A percentile compares a stretch with the other conserved stretches of the same genome.
Conservation (phyloP, 2,113 vertebrate species). For the Lota lota region DNA sequence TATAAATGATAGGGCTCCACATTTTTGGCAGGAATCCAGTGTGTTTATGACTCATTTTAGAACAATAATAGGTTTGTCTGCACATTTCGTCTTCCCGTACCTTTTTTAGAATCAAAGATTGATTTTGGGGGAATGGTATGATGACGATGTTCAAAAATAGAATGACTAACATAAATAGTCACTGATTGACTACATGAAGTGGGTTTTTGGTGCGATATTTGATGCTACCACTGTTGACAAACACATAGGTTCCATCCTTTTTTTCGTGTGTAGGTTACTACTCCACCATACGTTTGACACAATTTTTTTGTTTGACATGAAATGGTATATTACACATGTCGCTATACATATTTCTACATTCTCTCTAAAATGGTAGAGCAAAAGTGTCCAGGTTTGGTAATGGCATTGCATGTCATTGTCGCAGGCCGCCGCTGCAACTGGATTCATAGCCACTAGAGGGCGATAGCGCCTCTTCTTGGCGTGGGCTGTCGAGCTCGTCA, state of each 20-base stretch:
- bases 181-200: background rate
- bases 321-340: constrained; percentile 64
- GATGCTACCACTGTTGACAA: constrained; percentile 52
- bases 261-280: too few relatives aligned
- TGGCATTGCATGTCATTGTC: constrained; percentile 79
- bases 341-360: constrained; percentile 69
- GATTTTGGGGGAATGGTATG: background rate
- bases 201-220: constrained; percentile 59
- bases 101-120: background rate
- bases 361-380: constrained; percentile 51
- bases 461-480: constrained; percentile 77
- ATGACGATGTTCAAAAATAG: background rate
- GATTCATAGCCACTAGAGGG: constrained; percentile 84
- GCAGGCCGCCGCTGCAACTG: constrained; percentile 81
- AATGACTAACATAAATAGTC: background rate
- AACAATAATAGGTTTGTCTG: background rate
- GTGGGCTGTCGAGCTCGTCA: constrained; percentile 75
- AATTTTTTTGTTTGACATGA: constrained; percentile 19
- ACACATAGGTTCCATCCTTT: background rate
- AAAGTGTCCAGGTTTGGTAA: constrained; percentile 64
- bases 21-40: background rate
- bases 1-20: background rate
- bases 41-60: background rate
- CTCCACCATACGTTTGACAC: background rate
- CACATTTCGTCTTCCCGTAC: background rate